A percentile compares a stretch with the other conserved stretches of the same genome.
Conservation (phyloP, 2,113 vertebrate genomes). For the Zonotrichia leucophrys region DNA sequence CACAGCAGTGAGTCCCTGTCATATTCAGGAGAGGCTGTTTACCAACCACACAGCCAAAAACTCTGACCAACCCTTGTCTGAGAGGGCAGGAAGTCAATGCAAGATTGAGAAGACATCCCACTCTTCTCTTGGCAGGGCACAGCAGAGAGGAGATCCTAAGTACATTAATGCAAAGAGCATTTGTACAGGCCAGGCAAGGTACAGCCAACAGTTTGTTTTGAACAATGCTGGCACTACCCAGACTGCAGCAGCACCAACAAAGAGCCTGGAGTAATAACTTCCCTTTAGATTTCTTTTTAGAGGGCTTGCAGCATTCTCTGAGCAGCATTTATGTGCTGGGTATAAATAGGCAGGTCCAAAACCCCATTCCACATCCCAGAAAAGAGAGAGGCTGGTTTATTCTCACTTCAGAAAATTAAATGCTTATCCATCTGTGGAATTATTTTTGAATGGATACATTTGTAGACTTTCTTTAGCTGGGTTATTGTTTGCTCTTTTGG, state of each 20-base stretch:
- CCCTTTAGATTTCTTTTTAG: neutral
- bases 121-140: neutral
- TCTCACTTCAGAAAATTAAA: slow-evolving; percentile 27
- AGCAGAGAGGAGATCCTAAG: neutral
- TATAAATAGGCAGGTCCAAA: slow-evolving; percentile 52
- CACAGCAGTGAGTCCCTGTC: neutral
- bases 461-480: neutral
- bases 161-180: neutral
- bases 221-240: neutral
- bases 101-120: neutral
- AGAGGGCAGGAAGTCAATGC: neutral
- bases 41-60: neutral
- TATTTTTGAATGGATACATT: slow-evolving; percentile 35
- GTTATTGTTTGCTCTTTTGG: slow-evolving; percentile 10
- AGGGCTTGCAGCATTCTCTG: neutral
- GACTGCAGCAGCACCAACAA: neutral
- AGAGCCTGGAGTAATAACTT: slow-evolving; percentile 33
- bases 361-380: neutral
- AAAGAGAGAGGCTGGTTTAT: slow-evolving; percentile 6
- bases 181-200: neutral
- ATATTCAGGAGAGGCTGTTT: neutral
- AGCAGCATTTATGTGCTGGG: neutral
- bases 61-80: neutral
- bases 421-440: slow-evolving; percentile 41
- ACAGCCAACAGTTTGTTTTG: neutral